Evolutionary conservation across 2,888 invertebrate species (phyloP), one percentile per base, ranked within the genome.

Genomic region (Plutella xylostella): DNA sequence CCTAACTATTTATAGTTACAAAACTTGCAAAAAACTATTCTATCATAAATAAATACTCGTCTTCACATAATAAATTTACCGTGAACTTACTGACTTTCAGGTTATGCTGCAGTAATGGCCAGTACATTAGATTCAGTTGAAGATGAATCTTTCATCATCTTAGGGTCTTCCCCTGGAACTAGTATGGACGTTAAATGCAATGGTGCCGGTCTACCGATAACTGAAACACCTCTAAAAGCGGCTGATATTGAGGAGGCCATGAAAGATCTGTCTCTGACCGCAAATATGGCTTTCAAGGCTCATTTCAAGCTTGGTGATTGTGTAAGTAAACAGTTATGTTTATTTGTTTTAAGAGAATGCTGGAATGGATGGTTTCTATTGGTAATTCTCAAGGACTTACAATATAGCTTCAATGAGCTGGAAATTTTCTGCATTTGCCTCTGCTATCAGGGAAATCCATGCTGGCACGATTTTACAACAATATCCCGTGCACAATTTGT

Each of bases 131-230:
- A 73, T 43, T 63, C 58, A 39, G 63, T 57, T 52, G 82, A 80
- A 38, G 84, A 84, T 31, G 84, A 84, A 28, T 84, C 84, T 0
- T 83, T 83, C 53, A 82, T 84, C 30, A 76, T 84, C 48, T 68
- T 84, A 14, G 78, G 79, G 3, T 63, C 75, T 0, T 83, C 83
- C 4, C 83, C 83, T 0, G 72, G 74, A 1, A 58, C 68, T 0
- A 82, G 80, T 47, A 49, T 83, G 52, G 77, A 76, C 43, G 55
- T 72, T 9, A 72, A 72, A 42, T 68, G 62, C 46, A 68, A 70
- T 41, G 69, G 69, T 0, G 46, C 61, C 0, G 7, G n/a, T 3
- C 31, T 25, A 4, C 57, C 58, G 25, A 63, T 58, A 21, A 63
- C 57, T 3, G 55, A 59, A 3, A 31, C 49, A 2, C 48, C 53